These are phyloP conservation scores for Castor canadensis DNA, from an alignment of 2,113 vertebrate species.

Conservation along the genomic window DNA sequence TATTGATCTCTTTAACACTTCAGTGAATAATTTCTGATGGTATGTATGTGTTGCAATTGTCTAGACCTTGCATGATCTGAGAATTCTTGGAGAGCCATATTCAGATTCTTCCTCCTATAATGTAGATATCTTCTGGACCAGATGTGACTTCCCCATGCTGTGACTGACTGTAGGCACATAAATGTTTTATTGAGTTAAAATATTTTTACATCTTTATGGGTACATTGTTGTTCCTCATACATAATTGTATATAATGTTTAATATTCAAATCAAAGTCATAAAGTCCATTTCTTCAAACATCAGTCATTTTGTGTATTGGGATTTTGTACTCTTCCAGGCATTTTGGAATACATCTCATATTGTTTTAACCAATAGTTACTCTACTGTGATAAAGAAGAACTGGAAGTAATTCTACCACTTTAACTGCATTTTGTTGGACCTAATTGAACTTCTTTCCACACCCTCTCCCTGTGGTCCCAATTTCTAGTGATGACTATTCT, in stretches of 20 bases:
- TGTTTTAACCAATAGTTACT: background rate
- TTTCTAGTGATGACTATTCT: no score
- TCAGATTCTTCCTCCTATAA: background rate
- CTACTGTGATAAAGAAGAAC: background rate
- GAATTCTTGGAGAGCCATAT: background rate
- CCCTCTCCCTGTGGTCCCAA: no score
- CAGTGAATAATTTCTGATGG: background rate
- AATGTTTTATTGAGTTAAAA: background rate
- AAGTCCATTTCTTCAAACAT: background rate
- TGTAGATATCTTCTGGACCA: background rate
- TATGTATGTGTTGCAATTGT: fast-evolving
- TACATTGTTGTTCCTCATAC: background rate
- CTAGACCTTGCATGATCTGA: background rate
- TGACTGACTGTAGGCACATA: background rate
- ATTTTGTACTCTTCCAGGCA: background rate
- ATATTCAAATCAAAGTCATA: background rate
- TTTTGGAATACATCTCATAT: background rate
- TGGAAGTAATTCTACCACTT: background rate
- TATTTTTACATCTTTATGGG: background rate
- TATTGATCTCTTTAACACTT: background rate
- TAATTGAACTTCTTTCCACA: no score
- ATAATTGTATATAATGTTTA: background rate
- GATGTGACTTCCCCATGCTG: background rate
- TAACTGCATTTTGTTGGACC: no score
- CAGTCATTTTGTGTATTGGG: background rate